These are phyloP conservation scores for Ptyas mucosa DNA, from an alignment of 2,113 vertebrate genomes.

Conservation along the genomic window DNA sequence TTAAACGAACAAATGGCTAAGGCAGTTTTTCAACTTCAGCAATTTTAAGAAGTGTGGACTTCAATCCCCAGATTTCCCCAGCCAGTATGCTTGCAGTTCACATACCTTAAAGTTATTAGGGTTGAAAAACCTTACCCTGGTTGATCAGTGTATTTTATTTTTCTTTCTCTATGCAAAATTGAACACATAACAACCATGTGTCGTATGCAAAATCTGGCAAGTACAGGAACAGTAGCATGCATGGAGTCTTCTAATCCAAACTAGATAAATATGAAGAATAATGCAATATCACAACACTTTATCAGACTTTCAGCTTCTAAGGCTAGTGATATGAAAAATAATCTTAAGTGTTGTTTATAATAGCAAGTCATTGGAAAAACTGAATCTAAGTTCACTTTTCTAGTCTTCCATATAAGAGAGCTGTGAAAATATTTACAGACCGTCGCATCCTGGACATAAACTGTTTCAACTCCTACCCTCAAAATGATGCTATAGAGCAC, in stretches of 20 bases:
- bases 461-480: too few species aligned
- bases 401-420: neutral
- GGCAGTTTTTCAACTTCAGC: neutral
- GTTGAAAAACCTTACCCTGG: neutral
- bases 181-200: neutral
- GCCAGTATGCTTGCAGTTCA: neutral
- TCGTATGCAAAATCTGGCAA: neutral
- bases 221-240: neutral
- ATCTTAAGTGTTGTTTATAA: neutral
- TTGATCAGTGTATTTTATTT: neutral
- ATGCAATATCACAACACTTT: neutral
- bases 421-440: too few species aligned
- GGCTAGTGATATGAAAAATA: neutral
- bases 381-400: neutral
- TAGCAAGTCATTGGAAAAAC: neutral
- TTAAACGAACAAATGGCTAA: constrained; percentile 18
- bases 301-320: neutral
- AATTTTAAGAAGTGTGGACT: neutral
- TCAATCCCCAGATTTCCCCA: neutral
- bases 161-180: neutral
- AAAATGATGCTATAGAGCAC: too few species aligned
- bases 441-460: too few species aligned
- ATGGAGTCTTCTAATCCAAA: neutral
- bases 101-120: neutral
- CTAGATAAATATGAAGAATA: neutral